Evolutionary conservation across 2,888 invertebrate species (phyloP).

Genomic region (Heteromyza rotundicornis): DNA sequence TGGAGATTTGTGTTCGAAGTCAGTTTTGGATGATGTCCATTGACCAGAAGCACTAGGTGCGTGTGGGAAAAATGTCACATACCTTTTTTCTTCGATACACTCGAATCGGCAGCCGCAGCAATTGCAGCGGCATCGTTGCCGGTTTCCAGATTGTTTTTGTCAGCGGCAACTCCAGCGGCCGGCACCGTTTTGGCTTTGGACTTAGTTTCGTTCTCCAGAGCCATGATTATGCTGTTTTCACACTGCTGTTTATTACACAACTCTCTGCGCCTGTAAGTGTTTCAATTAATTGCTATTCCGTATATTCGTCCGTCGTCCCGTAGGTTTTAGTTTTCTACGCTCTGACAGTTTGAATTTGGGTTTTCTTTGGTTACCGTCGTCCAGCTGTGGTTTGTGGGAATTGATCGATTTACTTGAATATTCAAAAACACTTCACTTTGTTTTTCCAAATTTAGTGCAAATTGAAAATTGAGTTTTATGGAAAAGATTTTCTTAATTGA

Average conservation of each 20-base stretch:
- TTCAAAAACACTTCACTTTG: no score
- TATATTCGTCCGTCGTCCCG: not conserved
- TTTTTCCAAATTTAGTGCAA: no score
- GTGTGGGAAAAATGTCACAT: constrained; percentile 35
- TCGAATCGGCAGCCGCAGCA: constrained; percentile 36
- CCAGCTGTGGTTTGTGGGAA: no score
- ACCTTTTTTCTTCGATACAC: constrained; percentile 51
- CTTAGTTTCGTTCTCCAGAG: constrained; percentile 23
- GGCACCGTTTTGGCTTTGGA: constrained; percentile 7
- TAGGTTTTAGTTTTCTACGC: constrained; percentile 2
- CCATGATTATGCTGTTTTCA: constrained; percentile 13
- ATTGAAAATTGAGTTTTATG: no score
- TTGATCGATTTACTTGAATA: no score
- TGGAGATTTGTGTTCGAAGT: no score
- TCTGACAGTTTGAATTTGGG: not conserved
- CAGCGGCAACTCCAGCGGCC: not conserved
- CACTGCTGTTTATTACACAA: constrained; percentile 20
- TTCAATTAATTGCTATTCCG: constrained; percentile 10
- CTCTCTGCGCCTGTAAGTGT: constrained; percentile 11
- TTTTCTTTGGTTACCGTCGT: no score
- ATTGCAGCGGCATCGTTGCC: constrained; percentile 33
- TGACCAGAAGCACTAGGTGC: no score
- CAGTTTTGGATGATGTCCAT: no score
- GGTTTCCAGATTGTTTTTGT: constrained; percentile 13
- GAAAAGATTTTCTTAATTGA: no score